Conservation (phyloP, 2,888 invertebrate species). For the Aporophyla lueneburgensis region DNA sequence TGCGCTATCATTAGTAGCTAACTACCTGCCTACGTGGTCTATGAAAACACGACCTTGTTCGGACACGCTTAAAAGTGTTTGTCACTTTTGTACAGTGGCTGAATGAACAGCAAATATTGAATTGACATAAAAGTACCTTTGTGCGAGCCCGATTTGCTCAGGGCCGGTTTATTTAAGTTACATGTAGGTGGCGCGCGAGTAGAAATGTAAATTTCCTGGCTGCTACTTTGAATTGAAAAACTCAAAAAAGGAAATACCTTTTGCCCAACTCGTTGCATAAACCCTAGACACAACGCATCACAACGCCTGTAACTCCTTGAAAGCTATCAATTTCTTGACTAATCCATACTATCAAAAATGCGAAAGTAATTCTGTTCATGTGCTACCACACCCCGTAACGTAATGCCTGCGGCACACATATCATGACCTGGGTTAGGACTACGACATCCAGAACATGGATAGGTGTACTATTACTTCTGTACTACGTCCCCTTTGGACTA, state of each 20-base stretch:
- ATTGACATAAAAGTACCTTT: background rate
- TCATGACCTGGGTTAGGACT: too few relatives aligned
- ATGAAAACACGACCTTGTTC: constrained; percentile 29
- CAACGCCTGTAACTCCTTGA: background rate
- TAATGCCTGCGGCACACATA: too few relatives aligned
- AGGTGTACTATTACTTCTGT: background rate
- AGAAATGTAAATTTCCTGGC: background rate
- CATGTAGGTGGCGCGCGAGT: too few relatives aligned
- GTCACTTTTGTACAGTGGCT: background rate
- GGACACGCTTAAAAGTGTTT: background rate
- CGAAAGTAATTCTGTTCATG: background rate
- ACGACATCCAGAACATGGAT: background rate
- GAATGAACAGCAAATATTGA: background rate
- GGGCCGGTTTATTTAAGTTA: background rate
- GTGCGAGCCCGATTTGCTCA: background rate
- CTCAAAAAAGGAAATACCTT: background rate
- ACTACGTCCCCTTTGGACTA: background rate
- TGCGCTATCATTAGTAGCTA: constrained; percentile 30
- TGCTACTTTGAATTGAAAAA: background rate
- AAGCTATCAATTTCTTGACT: background rate
- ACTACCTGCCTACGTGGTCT: constrained; percentile 17
- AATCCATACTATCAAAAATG: background rate
- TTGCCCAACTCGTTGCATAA: background rate
- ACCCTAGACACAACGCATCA: background rate
- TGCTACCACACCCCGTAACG: background rate